Base-by-base conservation (phyloP, 2,888 invertebrate species). In the Cinara cedri region DNA sequence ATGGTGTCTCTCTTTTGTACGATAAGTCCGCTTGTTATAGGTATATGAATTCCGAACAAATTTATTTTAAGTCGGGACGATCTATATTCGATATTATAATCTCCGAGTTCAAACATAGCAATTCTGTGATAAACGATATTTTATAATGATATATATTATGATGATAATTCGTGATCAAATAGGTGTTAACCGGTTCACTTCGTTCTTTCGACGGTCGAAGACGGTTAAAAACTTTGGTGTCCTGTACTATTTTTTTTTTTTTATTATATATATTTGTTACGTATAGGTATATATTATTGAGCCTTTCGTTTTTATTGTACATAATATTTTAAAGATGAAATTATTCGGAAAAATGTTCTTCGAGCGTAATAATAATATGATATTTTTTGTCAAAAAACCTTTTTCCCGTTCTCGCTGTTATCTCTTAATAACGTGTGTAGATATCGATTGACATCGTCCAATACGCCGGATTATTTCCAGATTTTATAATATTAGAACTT, bases 1-100 rank as follows among this genome's bases (percentile, higher is more conserved):
- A 24, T 54, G 74, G 42, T 63, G 74, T 65, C 74, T 74, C 74
- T 74, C 74, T 74, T 74, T 74, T 74, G 63, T 74, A 74, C 42
- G 24, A 60, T 72, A 16, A 26, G 21, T 55, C 19, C 21, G 10
- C 55, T n/a, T 13, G 8, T 51, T 51, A n/a, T n/a, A 26, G 26
- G 57, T 72, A n/a, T 11, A 4, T 74, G 14, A 16, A 42, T 65
- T 65, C 24, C 42, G 63, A 74, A 74, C 63, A 54, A 74, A 60
- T 49, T 42, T 54, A 71, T 19, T 71, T 70, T 74, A 63, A 65
- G 51, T 65, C 54, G 21, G 62, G 60, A 62, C 62, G 72, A 62
- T 72, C 60, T 68, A n/a, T n/a, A 66, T 34, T 34, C 34, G 3
- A 4, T 34, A 34, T 34, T 34, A 55, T 55, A 19, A 62, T 34